These are phyloP conservation scores for Glossophaga mutica DNA, from an alignment of 2,797 vertebrate species.

Conservation along the genomic window DNA sequence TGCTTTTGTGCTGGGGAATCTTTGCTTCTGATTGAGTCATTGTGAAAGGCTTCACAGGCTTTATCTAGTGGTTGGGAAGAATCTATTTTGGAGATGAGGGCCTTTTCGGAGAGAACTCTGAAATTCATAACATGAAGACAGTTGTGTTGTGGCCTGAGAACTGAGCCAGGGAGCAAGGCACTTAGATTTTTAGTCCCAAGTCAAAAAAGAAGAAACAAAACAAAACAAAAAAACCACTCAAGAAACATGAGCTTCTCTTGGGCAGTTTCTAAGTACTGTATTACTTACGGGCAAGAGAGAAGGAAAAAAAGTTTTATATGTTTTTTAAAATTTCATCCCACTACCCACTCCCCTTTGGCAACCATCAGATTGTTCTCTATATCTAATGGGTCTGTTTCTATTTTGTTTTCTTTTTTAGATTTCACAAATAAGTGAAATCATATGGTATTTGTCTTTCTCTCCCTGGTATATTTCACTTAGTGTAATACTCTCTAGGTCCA, in stretches of 20 bases:
- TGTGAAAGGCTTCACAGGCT: constrained; percentile 53
- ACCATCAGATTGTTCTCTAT: neutral
- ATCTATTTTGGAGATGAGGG: constrained; percentile 49
- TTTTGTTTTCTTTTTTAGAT: neutral
- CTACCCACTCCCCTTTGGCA: neutral
- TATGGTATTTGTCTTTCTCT: neutral
- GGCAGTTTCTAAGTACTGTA: neutral
- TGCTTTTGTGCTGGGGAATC: constrained; percentile 31
- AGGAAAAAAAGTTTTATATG: neutral
- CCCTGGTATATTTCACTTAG: neutral
- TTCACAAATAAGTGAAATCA: neutral
- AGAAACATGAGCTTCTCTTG: neutral
- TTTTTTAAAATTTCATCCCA: neutral
- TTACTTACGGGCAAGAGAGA: neutral
- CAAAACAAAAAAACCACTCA: neutral
- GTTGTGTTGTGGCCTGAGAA: neutral
- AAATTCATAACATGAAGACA: constrained; percentile 34
- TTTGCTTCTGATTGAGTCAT: constrained; percentile 58
- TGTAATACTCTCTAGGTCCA: neutral
- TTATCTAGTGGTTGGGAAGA: constrained; percentile 28
- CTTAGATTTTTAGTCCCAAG: neutral
- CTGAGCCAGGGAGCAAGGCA: neutral
- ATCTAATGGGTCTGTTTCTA: neutral
- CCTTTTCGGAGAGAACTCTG: constrained; percentile 13
- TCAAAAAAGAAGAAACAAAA: neutral